Conservation (phyloP, 2,888 invertebrate genomes). For the Plagiodera versicolora region DNA sequence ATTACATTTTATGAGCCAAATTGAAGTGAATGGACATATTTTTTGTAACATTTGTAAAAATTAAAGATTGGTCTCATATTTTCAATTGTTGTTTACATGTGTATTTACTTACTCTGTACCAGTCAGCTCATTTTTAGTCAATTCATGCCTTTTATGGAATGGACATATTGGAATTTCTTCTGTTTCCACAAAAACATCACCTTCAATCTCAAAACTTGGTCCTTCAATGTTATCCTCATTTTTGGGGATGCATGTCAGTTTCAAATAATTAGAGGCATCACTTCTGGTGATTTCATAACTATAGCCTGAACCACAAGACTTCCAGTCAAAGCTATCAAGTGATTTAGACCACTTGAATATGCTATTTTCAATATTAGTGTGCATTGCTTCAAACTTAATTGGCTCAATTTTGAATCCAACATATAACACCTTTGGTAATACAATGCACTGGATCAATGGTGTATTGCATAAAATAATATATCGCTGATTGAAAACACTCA, state of each 20-base stretch:
- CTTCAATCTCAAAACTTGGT: slow-evolving; percentile 61
- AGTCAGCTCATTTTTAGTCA: slow-evolving; percentile 63
- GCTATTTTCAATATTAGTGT: slow-evolving; percentile 61
- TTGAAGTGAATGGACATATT: neutral
- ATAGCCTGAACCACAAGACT: slow-evolving; percentile 60
- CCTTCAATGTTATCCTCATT: slow-evolving; percentile 59
- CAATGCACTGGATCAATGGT: slow-evolving; percentile 68
- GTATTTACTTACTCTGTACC: slow-evolving; percentile 59
- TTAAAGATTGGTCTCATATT: neutral
- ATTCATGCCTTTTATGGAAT: slow-evolving; percentile 75
- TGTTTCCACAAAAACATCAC: slow-evolving; percentile 58
- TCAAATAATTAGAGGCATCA: slow-evolving; percentile 70
- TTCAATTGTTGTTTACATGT: too few relatives aligned
- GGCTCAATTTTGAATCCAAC: slow-evolving; percentile 76
- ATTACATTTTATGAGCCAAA: too few relatives aligned
- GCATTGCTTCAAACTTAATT: slow-evolving; percentile 64
- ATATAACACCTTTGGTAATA: slow-evolving; percentile 70
- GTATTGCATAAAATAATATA: slow-evolving; percentile 71
- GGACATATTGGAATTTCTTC: slow-evolving; percentile 65
- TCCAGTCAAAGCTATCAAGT: slow-evolving; percentile 59
- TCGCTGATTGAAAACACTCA: slow-evolving; percentile 54
- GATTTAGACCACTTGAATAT: slow-evolving; percentile 71
- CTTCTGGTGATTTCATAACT: slow-evolving; percentile 61
- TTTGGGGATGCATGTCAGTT: slow-evolving; percentile 61
- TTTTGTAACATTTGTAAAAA: too few relatives aligned